A percentile compares a stretch with the other conserved stretches of the same genome.
Conservation (phyloP, 1,140 invertebrate species). For the silkworm (Bombyx mori) region DNA sequence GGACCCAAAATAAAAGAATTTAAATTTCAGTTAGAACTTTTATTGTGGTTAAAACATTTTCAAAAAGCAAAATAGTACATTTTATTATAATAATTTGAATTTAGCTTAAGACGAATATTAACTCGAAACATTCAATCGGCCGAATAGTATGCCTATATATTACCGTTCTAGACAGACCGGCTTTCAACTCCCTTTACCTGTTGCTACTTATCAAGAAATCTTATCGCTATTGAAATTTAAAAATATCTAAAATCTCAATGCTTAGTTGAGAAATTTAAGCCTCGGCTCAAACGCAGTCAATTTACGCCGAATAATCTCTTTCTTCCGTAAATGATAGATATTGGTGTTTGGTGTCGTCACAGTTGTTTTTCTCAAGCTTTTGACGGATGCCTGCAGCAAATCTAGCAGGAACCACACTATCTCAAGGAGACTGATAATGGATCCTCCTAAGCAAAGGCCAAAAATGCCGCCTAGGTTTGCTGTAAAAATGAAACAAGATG, state of each 20-base stretch:
- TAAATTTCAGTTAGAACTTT: too few species aligned
- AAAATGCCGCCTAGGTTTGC: constrained; percentile 65
- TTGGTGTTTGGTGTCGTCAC: constrained; percentile 1
- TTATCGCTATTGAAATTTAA: too few species aligned
- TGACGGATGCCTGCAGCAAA: constrained; percentile 13
- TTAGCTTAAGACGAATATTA: too few species aligned
- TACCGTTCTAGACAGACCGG: too few species aligned
- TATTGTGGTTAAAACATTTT: too few species aligned
- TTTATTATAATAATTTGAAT: too few species aligned
- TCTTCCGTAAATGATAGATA: neutral
- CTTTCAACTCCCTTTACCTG: too few species aligned
- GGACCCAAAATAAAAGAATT: too few species aligned
- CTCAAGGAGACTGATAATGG: constrained; percentile 63
- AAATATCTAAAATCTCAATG: neutral
- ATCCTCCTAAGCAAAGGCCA: constrained; percentile 59
- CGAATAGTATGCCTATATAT: too few species aligned
- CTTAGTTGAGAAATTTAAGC: constrained; percentile 10
- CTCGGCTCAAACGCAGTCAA: neutral
- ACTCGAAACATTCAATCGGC: too few species aligned
- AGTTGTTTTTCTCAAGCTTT: neutral
- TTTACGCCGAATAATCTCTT: constrained; percentile 1
- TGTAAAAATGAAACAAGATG: constrained; percentile 31
- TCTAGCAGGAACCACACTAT: constrained; percentile 42
- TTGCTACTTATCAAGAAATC: too few species aligned
- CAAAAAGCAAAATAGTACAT: too few species aligned